phyloP scores from a whole-genome alignment of 92 coral and sea anemone genomes.

The Nematostella vectensis region DNA sequence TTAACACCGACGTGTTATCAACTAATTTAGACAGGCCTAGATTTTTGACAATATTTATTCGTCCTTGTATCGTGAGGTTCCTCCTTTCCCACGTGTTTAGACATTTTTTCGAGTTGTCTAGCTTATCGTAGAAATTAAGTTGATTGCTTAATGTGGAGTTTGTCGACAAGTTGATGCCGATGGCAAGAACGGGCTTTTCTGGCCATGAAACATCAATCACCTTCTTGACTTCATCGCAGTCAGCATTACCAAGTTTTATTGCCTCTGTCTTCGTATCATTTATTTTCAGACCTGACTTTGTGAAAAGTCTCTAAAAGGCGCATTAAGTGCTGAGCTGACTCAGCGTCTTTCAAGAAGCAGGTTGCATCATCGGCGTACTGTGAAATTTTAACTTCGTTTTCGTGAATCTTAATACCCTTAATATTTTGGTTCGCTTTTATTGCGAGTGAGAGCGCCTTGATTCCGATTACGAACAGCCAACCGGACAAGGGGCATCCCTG shows the following conservation, averaged over 20 bases:
- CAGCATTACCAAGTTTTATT: conserved; percentile 8
- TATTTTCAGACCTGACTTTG: conserved; percentile 10
- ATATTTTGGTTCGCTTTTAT: conserved; percentile 6
- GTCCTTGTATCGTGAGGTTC: not conserved
- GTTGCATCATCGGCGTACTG: conserved; percentile 31
- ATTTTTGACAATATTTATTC: not conserved
- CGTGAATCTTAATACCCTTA: conserved; percentile 6
- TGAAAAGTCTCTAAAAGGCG: conserved; percentile 9
- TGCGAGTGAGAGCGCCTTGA: conserved; percentile 16
- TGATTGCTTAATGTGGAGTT: not conserved
- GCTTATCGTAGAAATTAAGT: not conserved
- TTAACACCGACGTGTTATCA: not conserved
- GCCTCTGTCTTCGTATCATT: conserved; percentile 18
- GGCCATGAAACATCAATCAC: not conserved
- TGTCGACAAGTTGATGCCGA: not conserved
- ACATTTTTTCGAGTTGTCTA: not conserved
- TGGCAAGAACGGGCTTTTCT: not conserved
- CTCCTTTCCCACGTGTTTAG: not conserved
- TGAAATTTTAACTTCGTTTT: conserved; percentile 10
- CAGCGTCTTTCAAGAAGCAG: conserved; percentile 3
- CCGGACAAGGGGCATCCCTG: conserved; percentile 29
- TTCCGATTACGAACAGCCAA: conserved; percentile 12
- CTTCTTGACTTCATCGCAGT: not conserved
- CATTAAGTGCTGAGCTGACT: not conserved
- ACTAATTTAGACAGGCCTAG: not conserved